A percentile compares a stretch with the other conserved stretches of the same genome.
Evolutionary conservation across 1,140 invertebrate species (phyloP).

Genomic region (Ceratina japonica): DNA sequence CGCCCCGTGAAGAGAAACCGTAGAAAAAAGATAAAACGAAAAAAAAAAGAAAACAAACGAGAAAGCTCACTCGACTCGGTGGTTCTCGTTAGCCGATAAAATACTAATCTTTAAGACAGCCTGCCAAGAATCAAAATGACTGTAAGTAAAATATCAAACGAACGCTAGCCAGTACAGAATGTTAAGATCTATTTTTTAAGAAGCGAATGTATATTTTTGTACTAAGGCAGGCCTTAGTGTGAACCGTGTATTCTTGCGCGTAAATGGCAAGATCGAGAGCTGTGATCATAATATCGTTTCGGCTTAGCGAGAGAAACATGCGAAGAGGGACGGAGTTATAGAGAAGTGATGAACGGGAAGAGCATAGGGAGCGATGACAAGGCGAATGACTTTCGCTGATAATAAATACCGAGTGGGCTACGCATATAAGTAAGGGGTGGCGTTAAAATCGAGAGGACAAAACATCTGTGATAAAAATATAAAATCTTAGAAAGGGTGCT

Average conservation of each 20-base stretch:
- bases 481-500: conserved; percentile 73
- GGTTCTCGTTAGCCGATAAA: conserved; percentile 61
- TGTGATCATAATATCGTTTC: conserved; percentile 59
- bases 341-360: conserved; percentile 40
- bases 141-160: conserved; percentile 63
- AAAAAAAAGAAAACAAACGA: neutral
- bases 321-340: conserved; percentile 39
- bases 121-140: conserved; percentile 70
- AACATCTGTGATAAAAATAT: conserved; percentile 79
- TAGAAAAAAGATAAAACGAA: neutral
- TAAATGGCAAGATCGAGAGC: conserved; percentile 46
- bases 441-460: conserved; percentile 64
- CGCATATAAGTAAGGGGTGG: conserved; percentile 50
- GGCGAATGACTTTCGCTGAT: conserved; percentile 27
- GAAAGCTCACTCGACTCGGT: conserved; percentile 67
- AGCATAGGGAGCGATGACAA: conserved; percentile 23
- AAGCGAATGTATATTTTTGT: conserved; percentile 79
- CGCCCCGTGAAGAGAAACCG: conserved; percentile 21
- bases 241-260: conserved; percentile 60
- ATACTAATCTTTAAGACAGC: conserved; percentile 63
- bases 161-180: conserved; percentile 71
- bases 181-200: conserved; percentile 80
- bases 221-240: conserved; percentile 79
- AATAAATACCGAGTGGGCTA: conserved; percentile 65
- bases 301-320: conserved; percentile 47